Conservation (phyloP, 2,113 vertebrate genomes). For the Lophotis ruficrista region DNA sequence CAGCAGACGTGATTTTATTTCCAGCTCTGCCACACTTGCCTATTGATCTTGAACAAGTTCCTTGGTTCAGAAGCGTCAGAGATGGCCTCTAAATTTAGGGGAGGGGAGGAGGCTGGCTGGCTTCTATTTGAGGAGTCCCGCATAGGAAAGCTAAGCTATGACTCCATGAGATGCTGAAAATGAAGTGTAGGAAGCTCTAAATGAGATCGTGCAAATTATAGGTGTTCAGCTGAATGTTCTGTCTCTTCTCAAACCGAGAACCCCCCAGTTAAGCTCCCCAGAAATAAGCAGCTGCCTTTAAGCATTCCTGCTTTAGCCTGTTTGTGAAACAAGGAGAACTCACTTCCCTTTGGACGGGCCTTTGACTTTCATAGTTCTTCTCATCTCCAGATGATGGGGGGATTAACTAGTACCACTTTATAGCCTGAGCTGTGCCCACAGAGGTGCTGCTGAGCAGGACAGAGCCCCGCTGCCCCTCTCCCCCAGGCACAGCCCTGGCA, state of each 20-base stretch:
- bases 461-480: background rate
- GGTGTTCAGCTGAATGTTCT: conserved; percentile 18
- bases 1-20: conserved; percentile 57
- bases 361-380: background rate
- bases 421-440: background rate
- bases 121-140: conserved; percentile 51
- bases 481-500: background rate
- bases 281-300: conserved; percentile 32
- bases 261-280: background rate
- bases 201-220: conserved; percentile 24
- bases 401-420: background rate
- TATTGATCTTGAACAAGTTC: conserved; percentile 63
- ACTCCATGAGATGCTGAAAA: background rate
- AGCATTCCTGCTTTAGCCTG: background rate
- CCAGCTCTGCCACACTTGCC: conserved; percentile 35
- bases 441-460: background rate
- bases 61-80: conserved; percentile 47
- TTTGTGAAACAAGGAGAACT: background rate
- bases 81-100: conserved; percentile 65
- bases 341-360: background rate
- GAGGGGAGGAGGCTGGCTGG: conserved; percentile 53
- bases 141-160: background rate
- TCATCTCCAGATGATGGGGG: background rate
- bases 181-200: conserved; percentile 15
- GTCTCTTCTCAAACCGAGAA: background rate